These are phyloP conservation scores for Lobophora halterata DNA, from an alignment of 2,888 invertebrate species.

Conservation along the genomic window DNA sequence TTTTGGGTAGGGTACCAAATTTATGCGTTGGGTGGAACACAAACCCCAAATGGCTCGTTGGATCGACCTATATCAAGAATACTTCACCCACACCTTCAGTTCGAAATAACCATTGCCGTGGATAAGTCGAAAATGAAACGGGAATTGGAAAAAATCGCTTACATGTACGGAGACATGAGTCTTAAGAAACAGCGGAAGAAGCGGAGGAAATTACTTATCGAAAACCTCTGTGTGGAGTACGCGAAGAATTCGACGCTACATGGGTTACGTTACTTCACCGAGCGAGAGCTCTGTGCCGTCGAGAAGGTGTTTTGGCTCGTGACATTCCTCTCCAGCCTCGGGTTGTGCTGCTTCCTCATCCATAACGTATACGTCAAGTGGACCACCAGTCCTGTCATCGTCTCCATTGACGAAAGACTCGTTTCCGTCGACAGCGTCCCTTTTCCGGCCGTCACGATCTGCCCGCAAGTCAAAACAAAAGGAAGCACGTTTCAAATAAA, in stretches of 20 bases:
- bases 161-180: too few relatives aligned
- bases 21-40: too few relatives aligned
- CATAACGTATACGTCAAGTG: conserved; percentile 47
- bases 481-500: conserved; percentile 26
- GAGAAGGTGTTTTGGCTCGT: conserved; percentile 41
- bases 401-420: conserved; percentile 43
- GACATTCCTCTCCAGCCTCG: conserved; percentile 39
- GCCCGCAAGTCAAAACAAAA: conserved; percentile 43
- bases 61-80: too few relatives aligned
- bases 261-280: conserved; percentile 1
- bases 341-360: conserved; percentile 40
- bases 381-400: conserved; percentile 49
- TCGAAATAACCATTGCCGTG: too few relatives aligned
- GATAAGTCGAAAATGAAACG: too few relatives aligned
- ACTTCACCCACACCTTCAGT: too few relatives aligned
- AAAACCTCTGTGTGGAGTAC: background rate
- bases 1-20: too few relatives aligned
- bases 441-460: conserved; percentile 52
- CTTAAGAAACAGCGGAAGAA: too few relatives aligned
- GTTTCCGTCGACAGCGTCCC: conserved; percentile 48
- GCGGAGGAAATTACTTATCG: too few relatives aligned
- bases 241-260: conserved; percentile 4
- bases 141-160: too few relatives aligned
- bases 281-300: background rate
- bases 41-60: too few relatives aligned